Evolutionary conservation across 2,113 vertebrate species (phyloP).

Genomic region (Sciurus niger): DNA sequence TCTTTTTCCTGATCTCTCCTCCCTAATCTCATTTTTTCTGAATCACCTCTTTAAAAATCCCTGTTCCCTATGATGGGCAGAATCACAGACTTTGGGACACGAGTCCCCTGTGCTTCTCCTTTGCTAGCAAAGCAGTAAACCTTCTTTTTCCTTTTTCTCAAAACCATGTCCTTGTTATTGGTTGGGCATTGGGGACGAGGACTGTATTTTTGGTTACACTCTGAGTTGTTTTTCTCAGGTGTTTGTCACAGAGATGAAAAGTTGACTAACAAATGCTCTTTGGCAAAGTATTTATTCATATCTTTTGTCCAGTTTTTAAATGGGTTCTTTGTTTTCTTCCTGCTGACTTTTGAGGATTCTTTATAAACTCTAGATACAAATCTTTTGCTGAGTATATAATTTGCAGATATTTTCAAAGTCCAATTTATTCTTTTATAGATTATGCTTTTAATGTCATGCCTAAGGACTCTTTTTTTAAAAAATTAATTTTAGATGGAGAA

Average conservation of each 20-base stretch:
- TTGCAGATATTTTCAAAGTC: conserved; percentile 19
- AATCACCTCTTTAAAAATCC: too few species aligned
- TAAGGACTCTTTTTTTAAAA: neutral
- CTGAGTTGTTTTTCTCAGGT: neutral
- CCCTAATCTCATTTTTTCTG: too few species aligned
- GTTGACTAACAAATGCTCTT: neutral
- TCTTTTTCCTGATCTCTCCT: too few species aligned
- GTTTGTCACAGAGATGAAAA: neutral
- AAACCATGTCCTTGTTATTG: too few species aligned
- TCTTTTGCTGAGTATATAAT: neutral
- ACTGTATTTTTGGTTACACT: too few species aligned
- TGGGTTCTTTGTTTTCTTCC: conserved; percentile 19
- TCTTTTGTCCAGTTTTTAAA: conserved; percentile 8
- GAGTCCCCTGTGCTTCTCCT: too few species aligned
- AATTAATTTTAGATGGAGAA: too few species aligned
- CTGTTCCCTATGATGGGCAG: too few species aligned
- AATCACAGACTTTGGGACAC: too few species aligned
- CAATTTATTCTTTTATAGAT: neutral
- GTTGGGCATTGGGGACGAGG: too few species aligned
- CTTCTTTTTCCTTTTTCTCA: too few species aligned
- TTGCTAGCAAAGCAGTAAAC: too few species aligned
- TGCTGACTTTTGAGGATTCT: neutral
- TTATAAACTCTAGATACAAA: neutral
- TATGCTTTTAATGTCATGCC: neutral
- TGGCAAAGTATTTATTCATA: neutral